Evolutionary conservation across 2,797 vertebrate genomes (phyloP), one percentile per base, ranked within the genome.

Genomic region (Hippoglossus hippoglossus): DNA sequence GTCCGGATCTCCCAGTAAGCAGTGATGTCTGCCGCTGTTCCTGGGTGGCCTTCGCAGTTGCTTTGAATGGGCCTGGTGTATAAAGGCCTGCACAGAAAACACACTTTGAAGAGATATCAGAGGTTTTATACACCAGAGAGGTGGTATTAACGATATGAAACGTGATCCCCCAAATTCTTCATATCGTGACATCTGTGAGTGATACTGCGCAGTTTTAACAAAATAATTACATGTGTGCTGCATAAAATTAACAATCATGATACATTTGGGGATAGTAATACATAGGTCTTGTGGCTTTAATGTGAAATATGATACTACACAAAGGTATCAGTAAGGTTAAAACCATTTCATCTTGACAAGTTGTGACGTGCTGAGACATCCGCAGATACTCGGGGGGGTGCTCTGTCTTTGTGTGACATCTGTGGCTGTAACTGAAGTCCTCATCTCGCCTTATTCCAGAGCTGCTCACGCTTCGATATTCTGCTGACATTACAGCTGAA

Each of bases 1-100:
- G 89, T 93, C 90, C 58, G 41, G 89, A 87, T 87, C 86, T 87
- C 83, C 84, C 84, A 81, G 82, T 79, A 80, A 72, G 80, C 67
- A 67, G 64, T 46, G 59, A 63, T 82, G 72, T 74, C 77, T 83
- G 85, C 81, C 25, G 50, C 60, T 80, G 56, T 81, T 91, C 85
- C 68, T 94, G 93, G 92, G 94, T 94, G 94, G 92, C 89, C 93
- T 51, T 19, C 51, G 53, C 65, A 80, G 63, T 84, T 56, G 53
- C 73, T 91, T 88, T 87, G 53, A 91, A 81, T 75, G 52, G 59
- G 57, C 54, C 62, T 67, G 64, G 62, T 75, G 77, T 75, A 71
- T 65, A 55, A 75, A 87, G 18, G 64, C 62, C 59, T 61, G 46
- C 50, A 66, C 70, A 75, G 65, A 81, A 80, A 87, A 86, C 75